Base-by-base conservation (phyloP, 2,888 invertebrate species). In the Podotricha telesiphe region DNA sequence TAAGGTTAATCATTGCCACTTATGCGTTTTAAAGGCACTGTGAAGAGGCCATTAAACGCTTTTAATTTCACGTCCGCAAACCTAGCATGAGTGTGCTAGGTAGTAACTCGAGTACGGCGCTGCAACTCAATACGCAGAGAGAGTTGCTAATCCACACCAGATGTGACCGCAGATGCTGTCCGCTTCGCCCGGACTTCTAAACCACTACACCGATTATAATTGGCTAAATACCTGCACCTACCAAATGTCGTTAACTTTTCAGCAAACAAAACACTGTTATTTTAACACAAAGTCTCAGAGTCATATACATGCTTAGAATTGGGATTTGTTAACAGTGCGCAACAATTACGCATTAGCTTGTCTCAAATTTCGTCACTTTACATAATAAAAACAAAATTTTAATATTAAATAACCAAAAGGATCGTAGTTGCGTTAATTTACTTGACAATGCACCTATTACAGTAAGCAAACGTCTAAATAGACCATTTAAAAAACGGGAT, bases 391-490 rank as follows among this genome's bases (percentile, higher is more conserved):
- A 66, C 64, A 63, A 71, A 69, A 67, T 69, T 69, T 62, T 69
- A 67, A 73, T 65, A 71, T 69, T 68, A 74, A 74, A 70, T 65
- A 71, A 74, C 67, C 75, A 59, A 72, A 75, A 76, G 78, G 80
- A 85, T 86, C 83, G 82, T 84, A 85, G 88, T 88, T 83, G 82
- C 76, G 79, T 75, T 82, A 82, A 90, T 91, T 89, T 88, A 86
- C 86, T 59, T 88, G 86, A 91, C 90, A 91, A 91, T 85, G 78
- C 76, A 70, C 75, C 80, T 79, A 82, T 84, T 81, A 85, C 85
- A 83, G 85, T 82, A 81, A 83, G 84, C 82, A 85, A 86, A 89
- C 88, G 86, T 89, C 90, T 87, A 89, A 90, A 91, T 91, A 89
- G 83, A 83, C 78, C 85, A 82, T 89, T 89, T 86, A 86, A 81